Evolutionary conservation across 2,113 vertebrate species (phyloP).

Genomic region (Hirundichthys speculiger): DNA sequence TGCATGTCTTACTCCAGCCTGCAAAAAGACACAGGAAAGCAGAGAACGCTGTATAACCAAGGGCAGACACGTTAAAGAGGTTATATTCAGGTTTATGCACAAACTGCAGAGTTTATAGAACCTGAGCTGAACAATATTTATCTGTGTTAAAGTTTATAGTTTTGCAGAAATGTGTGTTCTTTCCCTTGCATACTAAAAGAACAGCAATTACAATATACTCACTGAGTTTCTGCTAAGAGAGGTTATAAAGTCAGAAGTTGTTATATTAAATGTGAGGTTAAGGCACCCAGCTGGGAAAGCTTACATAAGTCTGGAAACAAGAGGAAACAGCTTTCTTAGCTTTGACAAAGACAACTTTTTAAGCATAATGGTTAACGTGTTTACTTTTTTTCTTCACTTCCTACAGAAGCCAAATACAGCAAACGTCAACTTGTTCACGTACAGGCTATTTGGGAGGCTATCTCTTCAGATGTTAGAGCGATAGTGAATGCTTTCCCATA

Average conservation of each 20-base stretch:
- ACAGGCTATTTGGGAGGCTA: no score
- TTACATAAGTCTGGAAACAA: not conserved
- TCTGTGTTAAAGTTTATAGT: constrained; percentile 30
- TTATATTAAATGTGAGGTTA: not conserved
- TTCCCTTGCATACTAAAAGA: constrained; percentile 23
- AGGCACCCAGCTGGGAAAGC: no score
- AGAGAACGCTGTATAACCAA: constrained; percentile 43
- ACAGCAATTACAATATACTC: not conserved
- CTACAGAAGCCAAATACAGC: no score
- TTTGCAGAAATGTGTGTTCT: constrained; percentile 39
- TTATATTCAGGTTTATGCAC: constrained; percentile 45
- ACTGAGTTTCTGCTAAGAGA: constrained; percentile 3
- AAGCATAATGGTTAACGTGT: no score
- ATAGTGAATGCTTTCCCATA: no score
- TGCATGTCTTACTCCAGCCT: constrained; percentile 7
- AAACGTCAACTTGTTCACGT: no score
- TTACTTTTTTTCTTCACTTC: no score
- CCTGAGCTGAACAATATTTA: constrained; percentile 14
- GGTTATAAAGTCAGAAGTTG: constrained; percentile 3
- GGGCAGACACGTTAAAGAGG: constrained; percentile 62
- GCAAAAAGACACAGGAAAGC: constrained; percentile 8
- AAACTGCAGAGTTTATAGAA: constrained; percentile 39
- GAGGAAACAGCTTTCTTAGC: not conserved
- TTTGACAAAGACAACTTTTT: not conserved
- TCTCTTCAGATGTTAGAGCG: no score